Conservation (phyloP, 2,113 vertebrate species). For the Dermatemys mawii region DNA sequence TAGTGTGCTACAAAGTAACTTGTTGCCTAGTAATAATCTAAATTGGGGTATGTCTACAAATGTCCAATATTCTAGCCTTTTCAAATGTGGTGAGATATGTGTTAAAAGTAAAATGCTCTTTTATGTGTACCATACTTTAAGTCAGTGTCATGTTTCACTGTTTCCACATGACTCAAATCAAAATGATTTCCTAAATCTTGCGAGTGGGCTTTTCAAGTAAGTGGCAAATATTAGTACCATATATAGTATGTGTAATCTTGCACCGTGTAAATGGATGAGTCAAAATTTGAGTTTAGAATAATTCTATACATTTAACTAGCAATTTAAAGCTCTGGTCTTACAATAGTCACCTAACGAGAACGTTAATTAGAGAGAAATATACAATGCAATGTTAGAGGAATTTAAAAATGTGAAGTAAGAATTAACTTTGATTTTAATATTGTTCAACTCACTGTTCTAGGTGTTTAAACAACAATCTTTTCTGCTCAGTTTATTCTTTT, state of each 20-base stretch:
- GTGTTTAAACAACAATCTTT: not conserved
- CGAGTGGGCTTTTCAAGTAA: not conserved
- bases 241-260: rapidly evolving
- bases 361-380: not conserved
- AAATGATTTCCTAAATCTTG: constrained; percentile 18
- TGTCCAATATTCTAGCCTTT: not conserved
- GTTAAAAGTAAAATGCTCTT: constrained; percentile 31
- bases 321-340: not conserved
- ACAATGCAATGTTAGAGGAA: not conserved
- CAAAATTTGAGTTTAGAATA: not conserved
- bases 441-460: not conserved
- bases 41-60: not conserved
- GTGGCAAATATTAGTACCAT: not conserved
- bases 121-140: not conserved
- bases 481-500: not conserved
- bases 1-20: not conserved
- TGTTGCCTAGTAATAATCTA: not conserved
- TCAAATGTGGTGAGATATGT: not conserved
- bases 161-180: constrained; percentile 71
- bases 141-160: constrained; percentile 44
- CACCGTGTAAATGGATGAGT: not conserved
- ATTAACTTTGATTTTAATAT: not conserved
- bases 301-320: not conserved
- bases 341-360: not conserved
- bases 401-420: not conserved